Percentiles rank a stretch among this genome's conserved stretches.
Conservation (phyloP, 2,113 vertebrate species). For the Sinocyclocheilus rhinocerous region DNA sequence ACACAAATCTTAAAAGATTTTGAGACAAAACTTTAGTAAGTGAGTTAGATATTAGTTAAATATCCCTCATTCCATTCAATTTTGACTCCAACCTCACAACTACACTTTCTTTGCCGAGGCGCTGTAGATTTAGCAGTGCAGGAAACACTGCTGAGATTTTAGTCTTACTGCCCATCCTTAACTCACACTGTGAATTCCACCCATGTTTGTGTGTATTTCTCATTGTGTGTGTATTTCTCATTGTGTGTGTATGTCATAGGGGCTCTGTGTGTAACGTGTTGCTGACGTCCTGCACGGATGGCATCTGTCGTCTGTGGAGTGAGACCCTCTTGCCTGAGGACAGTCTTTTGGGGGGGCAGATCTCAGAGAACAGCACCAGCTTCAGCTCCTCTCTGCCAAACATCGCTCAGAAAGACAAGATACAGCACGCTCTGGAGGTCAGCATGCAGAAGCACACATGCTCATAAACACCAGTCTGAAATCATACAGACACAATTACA, state of each 20-base stretch:
- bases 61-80: neutral
- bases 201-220: neutral
- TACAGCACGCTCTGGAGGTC: conserved; percentile 97
- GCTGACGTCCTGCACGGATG: conserved; percentile 93
- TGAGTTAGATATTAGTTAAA: too few species aligned
- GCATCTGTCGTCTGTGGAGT: conserved; percentile 94
- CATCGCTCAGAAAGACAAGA: conserved; percentile 91
- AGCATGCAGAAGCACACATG: neutral
- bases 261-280: conserved; percentile 94
- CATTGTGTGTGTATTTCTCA: conserved; percentile 24
- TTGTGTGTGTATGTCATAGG: conserved; percentile 68
- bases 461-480: neutral
- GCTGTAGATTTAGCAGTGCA: neutral
- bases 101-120: neutral
- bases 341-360: conserved; percentile 92
- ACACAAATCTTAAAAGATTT: too few species aligned
- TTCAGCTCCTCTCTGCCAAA: conserved; percentile 82
- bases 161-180: neutral
- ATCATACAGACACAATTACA: neutral
- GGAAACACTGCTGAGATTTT: neutral
- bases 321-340: conserved; percentile 95
- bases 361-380: conserved; percentile 89
- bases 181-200: neutral
- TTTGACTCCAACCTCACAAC: neutral
- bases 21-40: too few species aligned